phyloP scores from a whole-genome alignment of 1,140 invertebrate genomes.

The Steinernema khuongi region DNA sequence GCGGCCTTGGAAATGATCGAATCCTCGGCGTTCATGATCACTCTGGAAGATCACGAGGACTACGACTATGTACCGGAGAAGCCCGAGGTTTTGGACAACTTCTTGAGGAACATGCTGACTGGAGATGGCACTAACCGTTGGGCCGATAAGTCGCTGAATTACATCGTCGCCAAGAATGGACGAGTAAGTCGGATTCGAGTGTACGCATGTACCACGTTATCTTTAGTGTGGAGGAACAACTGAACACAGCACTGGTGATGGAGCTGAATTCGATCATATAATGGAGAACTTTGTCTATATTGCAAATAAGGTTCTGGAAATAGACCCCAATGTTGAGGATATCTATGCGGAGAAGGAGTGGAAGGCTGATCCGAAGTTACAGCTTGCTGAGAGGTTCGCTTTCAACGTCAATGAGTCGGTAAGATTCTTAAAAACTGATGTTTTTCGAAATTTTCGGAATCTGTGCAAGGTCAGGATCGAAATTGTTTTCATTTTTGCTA shows the following conservation, averaged over 20 bases:
- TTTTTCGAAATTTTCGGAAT: too few species aligned
- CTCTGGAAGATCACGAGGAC: constrained; percentile 35
- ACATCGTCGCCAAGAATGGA: constrained; percentile 93
- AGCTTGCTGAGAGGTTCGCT: background rate
- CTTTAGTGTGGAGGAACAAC: constrained; percentile 74
- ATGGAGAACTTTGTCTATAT: constrained; percentile 40
- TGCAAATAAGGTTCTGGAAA: constrained; percentile 26
- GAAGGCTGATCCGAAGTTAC: background rate
- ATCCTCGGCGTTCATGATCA: constrained; percentile 41
- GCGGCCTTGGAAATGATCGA: constrained; percentile 42
- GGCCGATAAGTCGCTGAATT: constrained; percentile 90
- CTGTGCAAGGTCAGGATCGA: background rate
- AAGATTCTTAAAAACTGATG: constrained; percentile 19
- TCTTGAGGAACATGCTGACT: constrained; percentile 68
- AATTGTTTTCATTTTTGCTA: too few species aligned
- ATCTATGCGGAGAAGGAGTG: constrained; percentile 4
- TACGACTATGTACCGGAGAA: constrained; percentile 34
- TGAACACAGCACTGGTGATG: constrained; percentile 76
- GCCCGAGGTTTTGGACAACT: constrained; percentile 29
- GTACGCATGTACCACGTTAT: background rate
- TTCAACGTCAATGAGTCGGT: background rate
- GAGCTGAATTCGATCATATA: constrained; percentile 51
- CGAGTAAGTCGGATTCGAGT: constrained; percentile 70
- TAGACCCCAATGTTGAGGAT: background rate
- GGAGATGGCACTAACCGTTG: constrained; percentile 88